These are phyloP conservation scores for Deladenus siricidicola DNA, from an alignment of 2,888 invertebrate species.

Conservation along the genomic window DNA sequence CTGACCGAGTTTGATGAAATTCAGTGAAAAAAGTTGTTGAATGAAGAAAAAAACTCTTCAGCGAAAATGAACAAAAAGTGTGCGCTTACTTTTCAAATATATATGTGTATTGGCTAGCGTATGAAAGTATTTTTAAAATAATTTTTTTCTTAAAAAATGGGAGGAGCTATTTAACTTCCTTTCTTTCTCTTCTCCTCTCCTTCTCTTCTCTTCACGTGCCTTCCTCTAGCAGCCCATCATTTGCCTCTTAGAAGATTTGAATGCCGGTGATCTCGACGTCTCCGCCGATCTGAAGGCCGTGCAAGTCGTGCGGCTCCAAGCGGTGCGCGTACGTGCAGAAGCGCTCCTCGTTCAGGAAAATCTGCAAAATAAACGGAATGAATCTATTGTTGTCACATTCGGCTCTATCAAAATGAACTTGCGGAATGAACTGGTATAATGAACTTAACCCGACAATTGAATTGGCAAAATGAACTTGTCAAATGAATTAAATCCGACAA, in stretches of 20 bases:
- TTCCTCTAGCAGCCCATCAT: no score
- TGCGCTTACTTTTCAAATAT: background rate
- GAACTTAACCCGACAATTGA: no score
- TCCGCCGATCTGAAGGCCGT: slow-evolving; percentile 50
- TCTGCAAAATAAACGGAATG: slow-evolving; percentile 38
- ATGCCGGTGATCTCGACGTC: slow-evolving; percentile 48
- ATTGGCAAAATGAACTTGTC: no score
- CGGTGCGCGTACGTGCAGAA: slow-evolving; percentile 54
- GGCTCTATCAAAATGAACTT: background rate
- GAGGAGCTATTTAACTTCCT: background rate
- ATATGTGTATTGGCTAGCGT: background rate
- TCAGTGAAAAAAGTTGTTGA: no score
- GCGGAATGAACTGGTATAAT: no score
- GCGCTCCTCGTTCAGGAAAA: slow-evolving; percentile 53
- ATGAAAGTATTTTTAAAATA: no score
- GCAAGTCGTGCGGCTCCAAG: slow-evolving; percentile 50
- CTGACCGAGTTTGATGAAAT: no score
- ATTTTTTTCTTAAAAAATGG: background rate
- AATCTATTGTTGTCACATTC: no score
- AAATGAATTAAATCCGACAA: no score
- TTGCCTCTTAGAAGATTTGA: slow-evolving; percentile 27
- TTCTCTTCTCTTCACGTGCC: no score
- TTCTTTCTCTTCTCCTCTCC: background rate
- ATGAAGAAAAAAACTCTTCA: no score
- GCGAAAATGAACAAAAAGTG: no score